Base-by-base conservation (phyloP, 2,888 invertebrate species). In the Pasiphila rectangulata region DNA sequence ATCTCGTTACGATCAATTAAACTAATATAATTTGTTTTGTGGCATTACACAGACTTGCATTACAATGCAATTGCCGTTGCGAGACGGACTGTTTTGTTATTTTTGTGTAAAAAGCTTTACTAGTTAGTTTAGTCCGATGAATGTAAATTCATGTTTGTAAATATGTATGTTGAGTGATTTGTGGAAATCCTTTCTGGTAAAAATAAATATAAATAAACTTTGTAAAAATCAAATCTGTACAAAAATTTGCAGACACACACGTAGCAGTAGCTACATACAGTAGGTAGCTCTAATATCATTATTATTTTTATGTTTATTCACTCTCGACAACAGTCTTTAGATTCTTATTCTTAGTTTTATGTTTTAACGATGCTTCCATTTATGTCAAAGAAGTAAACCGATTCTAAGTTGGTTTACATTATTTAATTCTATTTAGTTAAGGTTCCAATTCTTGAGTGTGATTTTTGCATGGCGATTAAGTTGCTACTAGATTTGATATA, bases 61-160 rank as follows among this genome's bases (percentile, higher is more conserved):
- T 79, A 76, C 87, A 86, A 84, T 87, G 88, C 87, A 86, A 83
- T 72, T 68, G 64, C 55, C 57, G 63, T 46, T 51, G 51, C 59
- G 52, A 64, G 64, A 58, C 72, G 68, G 72, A 60, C 73, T 78
- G 80, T 84, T 80, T 78, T 81, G 84, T 85, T 83, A 79, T 74
- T 82, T n/a, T 79, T 79, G 77, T 87, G 83, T 87, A 87, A 78
- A 86, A 87, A 87, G 86, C 88, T 87, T 87, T 88, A 87, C 74
- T 87, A 72, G 63, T 52, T 72, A 85, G 81, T 81, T 79, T 82
- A 83, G 75, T 73, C 67, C 69, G 71, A 72, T 75, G 72, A 74
- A 77, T 79, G 78, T 80, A 78, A 71, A 78, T 69, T 72, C 72
- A 72, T 71, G 72, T 81, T 75, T 86, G 84, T 86, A 86, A 81